These are phyloP conservation scores for human DNA, from an alignment of 2,113 vertebrate genomes.

Conservation along the genomic window DNA sequence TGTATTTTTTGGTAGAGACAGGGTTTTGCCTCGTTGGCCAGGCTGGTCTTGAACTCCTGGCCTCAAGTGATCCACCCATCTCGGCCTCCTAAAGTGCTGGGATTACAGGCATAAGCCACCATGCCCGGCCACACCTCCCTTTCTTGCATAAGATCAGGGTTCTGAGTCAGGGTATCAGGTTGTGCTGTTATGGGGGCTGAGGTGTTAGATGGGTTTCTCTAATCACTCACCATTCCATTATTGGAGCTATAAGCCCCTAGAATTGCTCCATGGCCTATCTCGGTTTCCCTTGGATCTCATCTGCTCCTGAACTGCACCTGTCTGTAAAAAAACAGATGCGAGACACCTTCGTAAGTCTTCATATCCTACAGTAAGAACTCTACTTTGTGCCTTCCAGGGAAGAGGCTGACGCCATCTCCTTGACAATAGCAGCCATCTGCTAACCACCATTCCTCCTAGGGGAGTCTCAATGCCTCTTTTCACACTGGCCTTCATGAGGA, in stretches of 20 bases:
- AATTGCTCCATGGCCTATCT: constrained; percentile 86
- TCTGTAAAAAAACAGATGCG: constrained; percentile 78
- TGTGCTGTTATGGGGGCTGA: background rate
- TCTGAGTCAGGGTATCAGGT: background rate
- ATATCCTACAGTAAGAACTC: background rate
- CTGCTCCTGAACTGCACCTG: constrained; percentile 91
- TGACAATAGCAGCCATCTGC: background rate
- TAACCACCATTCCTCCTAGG: background rate
- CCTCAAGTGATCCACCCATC: background rate
- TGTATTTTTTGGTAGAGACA: background rate
- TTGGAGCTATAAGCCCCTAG: constrained; percentile 83
- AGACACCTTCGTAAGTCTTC: background rate
- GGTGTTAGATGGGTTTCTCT: background rate
- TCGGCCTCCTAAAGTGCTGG: background rate
- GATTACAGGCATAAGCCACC: background rate
- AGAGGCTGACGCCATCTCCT: background rate
- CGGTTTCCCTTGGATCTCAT: constrained; percentile 92
- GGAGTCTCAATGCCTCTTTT: background rate
- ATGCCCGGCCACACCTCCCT: too few relatives aligned
- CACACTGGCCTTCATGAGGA: background rate
- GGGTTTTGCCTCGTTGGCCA: background rate
- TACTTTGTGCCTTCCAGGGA: background rate
- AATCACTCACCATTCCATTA: constrained; percentile 64
- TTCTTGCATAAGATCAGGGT: too few relatives aligned
- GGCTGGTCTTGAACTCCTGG: background rate